phyloP scores from a whole-genome alignment of 2,888 invertebrate species.

The Watsonalla binaria region DNA sequence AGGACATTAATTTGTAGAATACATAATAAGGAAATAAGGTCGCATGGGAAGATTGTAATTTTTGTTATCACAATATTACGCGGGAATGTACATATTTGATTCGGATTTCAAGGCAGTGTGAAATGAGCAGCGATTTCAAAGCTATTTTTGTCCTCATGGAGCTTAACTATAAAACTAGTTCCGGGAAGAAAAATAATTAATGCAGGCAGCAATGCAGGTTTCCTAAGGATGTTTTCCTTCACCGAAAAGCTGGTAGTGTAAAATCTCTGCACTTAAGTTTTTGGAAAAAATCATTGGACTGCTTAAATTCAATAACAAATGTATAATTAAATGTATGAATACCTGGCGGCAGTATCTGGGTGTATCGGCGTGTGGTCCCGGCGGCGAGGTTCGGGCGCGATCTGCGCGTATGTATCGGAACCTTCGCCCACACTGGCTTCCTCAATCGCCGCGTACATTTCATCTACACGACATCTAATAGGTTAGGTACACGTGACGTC shows the following conservation, averaged over 20 bases:
- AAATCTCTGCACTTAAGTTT: no score
- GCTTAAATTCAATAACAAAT: no score
- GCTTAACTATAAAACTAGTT: constrained; percentile 8
- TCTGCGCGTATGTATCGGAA: constrained; percentile 93
- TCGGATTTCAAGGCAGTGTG: no score
- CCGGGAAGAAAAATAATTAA: no score
- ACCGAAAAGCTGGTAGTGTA: not conserved
- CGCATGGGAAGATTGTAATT: no score
- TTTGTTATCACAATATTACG: no score
- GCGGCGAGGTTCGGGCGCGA: constrained; percentile 70
- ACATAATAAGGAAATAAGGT: no score
- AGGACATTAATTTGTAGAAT: no score
- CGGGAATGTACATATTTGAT: no score
- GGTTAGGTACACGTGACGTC: not conserved
- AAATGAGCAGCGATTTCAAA: no score
- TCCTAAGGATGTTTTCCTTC: not conserved
- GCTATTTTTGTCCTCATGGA: constrained; percentile 2
- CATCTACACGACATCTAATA: constrained; percentile 74
- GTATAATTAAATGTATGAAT: not conserved
- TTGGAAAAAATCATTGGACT: no score
- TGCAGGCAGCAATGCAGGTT: no score
- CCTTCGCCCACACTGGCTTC: constrained; percentile 85
- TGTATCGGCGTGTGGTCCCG: constrained; percentile 28
- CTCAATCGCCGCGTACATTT: constrained; percentile 94
- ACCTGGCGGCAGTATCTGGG: constrained; percentile 18